Conservation (phyloP, 2,888 invertebrate genomes). For the Anthoptus insignis region DNA sequence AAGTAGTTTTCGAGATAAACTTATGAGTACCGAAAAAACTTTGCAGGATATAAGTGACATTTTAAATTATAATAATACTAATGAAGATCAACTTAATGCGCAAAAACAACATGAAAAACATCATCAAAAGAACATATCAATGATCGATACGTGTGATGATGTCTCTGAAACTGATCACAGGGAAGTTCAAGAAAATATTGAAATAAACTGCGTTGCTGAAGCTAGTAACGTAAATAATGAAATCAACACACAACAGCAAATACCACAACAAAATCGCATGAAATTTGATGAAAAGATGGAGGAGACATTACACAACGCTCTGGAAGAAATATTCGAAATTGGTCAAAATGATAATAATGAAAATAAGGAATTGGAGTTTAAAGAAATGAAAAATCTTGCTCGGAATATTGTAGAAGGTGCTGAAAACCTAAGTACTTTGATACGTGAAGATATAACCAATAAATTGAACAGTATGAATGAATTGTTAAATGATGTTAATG, state of each 20-base stretch:
- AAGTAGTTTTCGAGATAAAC: conserved; percentile 65
- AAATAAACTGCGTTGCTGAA: neutral
- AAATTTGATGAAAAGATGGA: conserved; percentile 68
- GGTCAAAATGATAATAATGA: conserved; percentile 60
- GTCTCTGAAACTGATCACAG: neutral
- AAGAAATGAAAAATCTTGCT: conserved; percentile 76
- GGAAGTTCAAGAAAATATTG: neutral
- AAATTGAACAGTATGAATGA: conserved; percentile 83
- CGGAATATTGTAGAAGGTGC: conserved; percentile 78
- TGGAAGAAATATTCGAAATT: conserved; percentile 67
- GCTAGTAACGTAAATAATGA: neutral
- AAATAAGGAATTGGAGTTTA: conserved; percentile 70
- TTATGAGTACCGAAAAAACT: conserved; percentile 70
- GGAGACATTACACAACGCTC: conserved; percentile 63
- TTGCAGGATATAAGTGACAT: conserved; percentile 66
- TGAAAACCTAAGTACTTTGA: conserved; percentile 76
- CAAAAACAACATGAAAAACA: neutral
- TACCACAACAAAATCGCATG: conserved; percentile 41
- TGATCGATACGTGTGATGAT: neutral
- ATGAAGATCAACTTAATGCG: neutral
- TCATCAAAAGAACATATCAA: neutral
- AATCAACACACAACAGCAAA: conserved; percentile 3
- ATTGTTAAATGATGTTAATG: conserved; percentile 77
- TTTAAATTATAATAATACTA: conserved; percentile 44
- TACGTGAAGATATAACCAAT: conserved; percentile 80